A percentile compares a stretch with the other conserved stretches of the same genome.
phyloP scores from a whole-genome alignment of 2,888 invertebrate genomes.

The Cosmorhoe ocellata region DNA sequence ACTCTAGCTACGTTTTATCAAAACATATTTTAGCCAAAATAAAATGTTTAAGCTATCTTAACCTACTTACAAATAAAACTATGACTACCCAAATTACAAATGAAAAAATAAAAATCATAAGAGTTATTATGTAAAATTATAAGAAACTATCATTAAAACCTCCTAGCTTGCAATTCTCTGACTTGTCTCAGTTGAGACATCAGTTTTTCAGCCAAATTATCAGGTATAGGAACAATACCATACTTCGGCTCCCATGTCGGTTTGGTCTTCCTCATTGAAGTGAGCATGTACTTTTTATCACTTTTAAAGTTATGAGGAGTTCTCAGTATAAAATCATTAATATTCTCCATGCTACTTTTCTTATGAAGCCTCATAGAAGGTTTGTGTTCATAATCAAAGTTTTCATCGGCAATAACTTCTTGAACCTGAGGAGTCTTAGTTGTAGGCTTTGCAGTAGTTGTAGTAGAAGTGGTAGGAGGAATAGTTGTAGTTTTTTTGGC shows the following conservation, averaged over 20 bases:
- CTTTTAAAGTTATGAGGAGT: slow-evolving; percentile 24
- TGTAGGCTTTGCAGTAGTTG: background rate
- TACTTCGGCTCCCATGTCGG: slow-evolving; percentile 56
- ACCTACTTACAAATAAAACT: too few relatives aligned
- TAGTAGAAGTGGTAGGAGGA: background rate
- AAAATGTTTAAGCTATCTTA: too few relatives aligned
- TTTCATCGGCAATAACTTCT: too few relatives aligned
- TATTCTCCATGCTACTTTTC: background rate
- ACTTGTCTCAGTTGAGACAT: slow-evolving; percentile 48
- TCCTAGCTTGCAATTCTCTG: slow-evolving; percentile 34
- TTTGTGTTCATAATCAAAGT: background rate
- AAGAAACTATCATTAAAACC: slow-evolving; percentile 1
- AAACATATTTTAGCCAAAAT: too few relatives aligned
- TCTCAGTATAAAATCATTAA: slow-evolving; percentile 4
- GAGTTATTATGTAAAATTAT: too few relatives aligned
- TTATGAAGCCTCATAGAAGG: background rate
- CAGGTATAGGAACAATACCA: slow-evolving; percentile 63
- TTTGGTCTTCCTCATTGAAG: slow-evolving; percentile 48
- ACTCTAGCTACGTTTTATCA: too few relatives aligned
- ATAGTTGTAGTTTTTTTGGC: slow-evolving; percentile 5
- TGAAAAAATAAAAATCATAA: too few relatives aligned
- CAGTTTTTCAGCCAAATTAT: slow-evolving; percentile 53
- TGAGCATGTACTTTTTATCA: slow-evolving; percentile 44
- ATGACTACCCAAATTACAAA: too few relatives aligned
- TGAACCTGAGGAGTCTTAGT: background rate